Evolutionary conservation across 2,888 invertebrate genomes (phyloP).

Genomic region (Spilosoma lubricipeda): DNA sequence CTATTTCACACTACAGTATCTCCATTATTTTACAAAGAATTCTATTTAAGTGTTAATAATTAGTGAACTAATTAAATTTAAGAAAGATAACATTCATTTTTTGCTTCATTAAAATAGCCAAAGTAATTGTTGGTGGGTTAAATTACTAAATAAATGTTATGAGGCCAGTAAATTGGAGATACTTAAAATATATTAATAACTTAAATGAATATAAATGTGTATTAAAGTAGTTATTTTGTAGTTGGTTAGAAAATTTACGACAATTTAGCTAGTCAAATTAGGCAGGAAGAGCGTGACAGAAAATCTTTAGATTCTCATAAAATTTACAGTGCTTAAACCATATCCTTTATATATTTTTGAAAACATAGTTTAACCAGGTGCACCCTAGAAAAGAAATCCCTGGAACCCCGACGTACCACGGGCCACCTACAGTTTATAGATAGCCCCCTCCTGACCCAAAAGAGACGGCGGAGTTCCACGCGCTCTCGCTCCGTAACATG

Average conservation of each 20-base stretch:
- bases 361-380: too few relatives aligned
- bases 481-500: too few relatives aligned
- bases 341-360: too few relatives aligned
- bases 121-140: background rate
- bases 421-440: too few relatives aligned
- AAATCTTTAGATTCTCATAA: too few relatives aligned
- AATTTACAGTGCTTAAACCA: too few relatives aligned
- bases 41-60: background rate
- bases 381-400: too few relatives aligned
- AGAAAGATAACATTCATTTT: background rate
- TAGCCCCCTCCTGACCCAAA: too few relatives aligned
- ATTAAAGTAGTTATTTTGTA: background rate
- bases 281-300: too few relatives aligned
- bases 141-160: conserved; percentile 4
- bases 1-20: background rate
- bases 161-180: conserved; percentile 6
- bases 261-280: background rate
- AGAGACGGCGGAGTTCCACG: too few relatives aligned
- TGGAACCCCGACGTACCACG: too few relatives aligned
- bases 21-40: background rate
- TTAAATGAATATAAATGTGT: background rate
- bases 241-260: background rate
- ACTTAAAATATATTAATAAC: background rate
- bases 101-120: background rate
- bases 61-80: background rate